Evolutionary conservation across 2,113 vertebrate genomes (phyloP).

Genomic region (Malurus melanocephalus): DNA sequence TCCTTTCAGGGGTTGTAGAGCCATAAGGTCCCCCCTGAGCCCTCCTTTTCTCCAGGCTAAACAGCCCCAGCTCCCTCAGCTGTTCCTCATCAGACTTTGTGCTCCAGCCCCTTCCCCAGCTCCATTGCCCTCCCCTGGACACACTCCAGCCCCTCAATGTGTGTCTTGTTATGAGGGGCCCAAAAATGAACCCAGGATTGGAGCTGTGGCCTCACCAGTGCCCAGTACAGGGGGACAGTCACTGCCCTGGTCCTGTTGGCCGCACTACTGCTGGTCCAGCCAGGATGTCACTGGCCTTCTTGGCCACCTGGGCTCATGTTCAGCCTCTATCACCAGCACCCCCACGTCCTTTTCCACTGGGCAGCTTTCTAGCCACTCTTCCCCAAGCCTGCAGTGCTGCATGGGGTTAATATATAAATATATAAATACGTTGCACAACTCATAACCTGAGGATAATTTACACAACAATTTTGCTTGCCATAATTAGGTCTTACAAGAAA

Average conservation of each 20-base stretch:
- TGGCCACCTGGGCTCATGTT: neutral
- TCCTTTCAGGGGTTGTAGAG: too few relatives aligned
- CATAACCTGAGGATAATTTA: neutral
- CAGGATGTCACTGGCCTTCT: neutral
- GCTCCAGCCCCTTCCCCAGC: neutral
- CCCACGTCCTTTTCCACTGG: neutral
- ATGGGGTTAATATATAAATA: neutral
- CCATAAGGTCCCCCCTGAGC: neutral
- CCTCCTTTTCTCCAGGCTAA: neutral
- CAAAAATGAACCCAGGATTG: neutral
- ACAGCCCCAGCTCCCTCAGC: neutral
- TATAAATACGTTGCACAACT: neutral
- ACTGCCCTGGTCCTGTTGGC: neutral
- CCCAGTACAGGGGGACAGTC: neutral
- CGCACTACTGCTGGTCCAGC: neutral
- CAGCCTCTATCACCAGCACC: fast-evolving
- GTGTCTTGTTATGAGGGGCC: neutral
- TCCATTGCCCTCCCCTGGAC: fast-evolving
- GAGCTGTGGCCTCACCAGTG: neutral
- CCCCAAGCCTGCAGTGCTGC: neutral
- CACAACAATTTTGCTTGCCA: neutral
- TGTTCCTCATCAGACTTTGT: neutral
- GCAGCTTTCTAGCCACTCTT: neutral
- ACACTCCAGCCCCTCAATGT: neutral
- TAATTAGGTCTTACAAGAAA: neutral